These are phyloP conservation scores for Petromus typicus DNA, from an alignment of 2,113 vertebrate genomes.

Conservation along the genomic window DNA sequence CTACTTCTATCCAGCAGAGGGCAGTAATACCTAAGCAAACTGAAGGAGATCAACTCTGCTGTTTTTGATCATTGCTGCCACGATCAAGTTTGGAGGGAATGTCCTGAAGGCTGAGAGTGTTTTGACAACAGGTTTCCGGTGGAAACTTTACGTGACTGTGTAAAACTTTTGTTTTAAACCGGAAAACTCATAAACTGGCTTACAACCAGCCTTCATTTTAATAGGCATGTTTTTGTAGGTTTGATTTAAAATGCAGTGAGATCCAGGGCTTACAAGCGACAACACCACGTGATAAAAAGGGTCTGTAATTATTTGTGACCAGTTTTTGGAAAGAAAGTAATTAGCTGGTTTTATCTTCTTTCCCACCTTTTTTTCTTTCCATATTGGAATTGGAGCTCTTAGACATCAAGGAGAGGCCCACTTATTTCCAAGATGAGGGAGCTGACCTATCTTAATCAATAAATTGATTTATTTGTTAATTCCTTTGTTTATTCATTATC, in stretches of 20 bases:
- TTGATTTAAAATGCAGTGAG: constrained; percentile 47
- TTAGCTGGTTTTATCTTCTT: neutral
- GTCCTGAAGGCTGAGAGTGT: neutral
- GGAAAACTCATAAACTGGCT: neutral
- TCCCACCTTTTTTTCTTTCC: constrained; percentile 9
- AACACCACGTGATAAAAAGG: neutral
- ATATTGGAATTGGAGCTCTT: neutral
- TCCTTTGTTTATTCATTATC: neutral
- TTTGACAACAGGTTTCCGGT: neutral
- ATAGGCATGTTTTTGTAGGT: constrained; percentile 31
- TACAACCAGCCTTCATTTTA: neutral
- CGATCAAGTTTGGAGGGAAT: neutral
- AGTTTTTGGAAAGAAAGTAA: constrained; percentile 25
- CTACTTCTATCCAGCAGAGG: constrained; percentile 71
- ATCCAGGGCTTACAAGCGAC: neutral
- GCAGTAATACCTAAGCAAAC: constrained; percentile 73
- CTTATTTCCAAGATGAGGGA: constrained; percentile 19
- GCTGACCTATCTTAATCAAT: neutral
- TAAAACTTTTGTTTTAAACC: neutral
- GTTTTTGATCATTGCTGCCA: too few species aligned
- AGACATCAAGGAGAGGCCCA: neutral
- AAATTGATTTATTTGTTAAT: neutral
- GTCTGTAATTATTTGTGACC: neutral
- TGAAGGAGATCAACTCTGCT: neutral
- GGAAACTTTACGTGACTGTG: neutral